Base-by-base conservation (phyloP, 2,797 vertebrate species). In the Falco biarmicus region DNA sequence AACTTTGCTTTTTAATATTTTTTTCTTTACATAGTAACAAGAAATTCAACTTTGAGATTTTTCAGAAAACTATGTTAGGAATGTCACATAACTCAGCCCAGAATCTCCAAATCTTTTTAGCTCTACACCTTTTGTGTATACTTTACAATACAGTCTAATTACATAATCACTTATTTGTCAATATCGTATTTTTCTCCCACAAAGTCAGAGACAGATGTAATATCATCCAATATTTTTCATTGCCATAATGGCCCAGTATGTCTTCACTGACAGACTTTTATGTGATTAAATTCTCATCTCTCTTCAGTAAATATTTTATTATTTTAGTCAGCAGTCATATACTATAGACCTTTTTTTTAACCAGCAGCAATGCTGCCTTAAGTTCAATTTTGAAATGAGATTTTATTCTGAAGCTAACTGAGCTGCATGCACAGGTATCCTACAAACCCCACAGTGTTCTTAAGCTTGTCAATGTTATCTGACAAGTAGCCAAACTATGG, bases 321-420 rank as follows among this genome's bases (percentile, higher is more conserved):
- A 73, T 93, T 93, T 93, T 79, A 86, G 48, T 84, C 95, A 96
- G 68, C 63, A 94, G 66, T 64, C 84, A 89, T 41, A 87, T 41
- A 69, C 43, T 24, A 65, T 16, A 89, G 57, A 59, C 15, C 26
- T 69, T 68, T 73, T 68, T 79, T 87, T 74, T 41, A 94, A 87
- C 57, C 24, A 93, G 24, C 43, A 88, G 41, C 32, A 90, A 53
- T 78, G 41, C 12, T 91, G 22, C 43, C 65, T 76, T 92, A 84
- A 73, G 14, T 90, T 93, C 56, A 69, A 75, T 95, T 94, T 81
- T 81, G 57, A 90, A 50, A 84, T 39, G 37, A 90, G 63, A 77
- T 90, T 95, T 84, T 86, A 84, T 63, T 76, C 65, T 51, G 39
- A 93, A 92, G 81, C 13, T 76, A 76, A 90, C 31, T 76, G 63